Base-by-base conservation (phyloP, 2,888 invertebrate genomes). In the Serripes groenlandicus region DNA sequence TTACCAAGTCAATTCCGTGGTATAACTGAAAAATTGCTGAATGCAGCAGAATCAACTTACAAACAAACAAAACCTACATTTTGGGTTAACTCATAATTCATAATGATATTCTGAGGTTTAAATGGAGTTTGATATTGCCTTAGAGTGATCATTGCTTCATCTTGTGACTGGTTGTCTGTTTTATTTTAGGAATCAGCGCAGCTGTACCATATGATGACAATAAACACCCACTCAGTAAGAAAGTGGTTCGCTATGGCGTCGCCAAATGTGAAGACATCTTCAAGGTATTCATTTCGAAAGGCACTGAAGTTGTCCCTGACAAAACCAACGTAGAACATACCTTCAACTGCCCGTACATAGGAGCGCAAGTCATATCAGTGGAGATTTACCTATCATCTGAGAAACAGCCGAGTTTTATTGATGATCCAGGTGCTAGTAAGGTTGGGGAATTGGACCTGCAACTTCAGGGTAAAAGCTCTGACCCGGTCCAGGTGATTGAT, bases 331-430 rank as follows among this genome's bases (percentile, higher is more conserved):
- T 71, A 11, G 52, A 73, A 35, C 37, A 87, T 23, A 35, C 52
- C 26, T 80, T 75, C 52, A 37, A 62, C 35, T 52, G 70, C 23
- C 54, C 70, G 3, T 66, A 42, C 23, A 37, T 23, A 9, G 42
- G 42, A 3, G 66, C 42, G 0, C 66, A 15, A 7, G 11, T 75
- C 60, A 23, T 62, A 18, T 42, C 69, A 9, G 35, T 87, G 3
- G 83, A 83, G 52, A 35, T 87, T 4, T 87, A 85, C 64, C 73
- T 42, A 26, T 81, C 87, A 4, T n/a, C 75, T 11, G 26, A 49
- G 15, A 49, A 49, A 28, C n/a, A 70, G 70, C 81, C 81, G 0
- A 64, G 15, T 52, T 87, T 76, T n/a, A 75, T 82, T 0, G 69
- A 35, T 11, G 87, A 83, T 35, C 21, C 26, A 7, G 60, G 62